Conservation (phyloP, 2,888 invertebrate species). For the Monopis laevigella region DNA sequence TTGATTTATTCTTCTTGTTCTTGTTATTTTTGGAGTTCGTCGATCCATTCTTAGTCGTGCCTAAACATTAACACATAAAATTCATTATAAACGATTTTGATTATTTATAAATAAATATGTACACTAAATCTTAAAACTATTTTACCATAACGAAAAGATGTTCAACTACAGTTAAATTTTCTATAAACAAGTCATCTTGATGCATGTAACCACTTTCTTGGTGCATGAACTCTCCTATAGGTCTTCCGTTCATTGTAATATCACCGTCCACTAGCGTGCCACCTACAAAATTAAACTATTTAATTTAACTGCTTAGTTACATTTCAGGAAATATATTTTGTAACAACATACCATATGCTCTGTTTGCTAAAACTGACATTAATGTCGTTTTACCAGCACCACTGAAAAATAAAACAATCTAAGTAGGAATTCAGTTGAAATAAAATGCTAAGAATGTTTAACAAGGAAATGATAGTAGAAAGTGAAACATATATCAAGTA, state of each 20-base stretch:
- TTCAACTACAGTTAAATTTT: slow-evolving; percentile 85
- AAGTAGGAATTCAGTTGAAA: neutral
- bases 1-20: slow-evolving; percentile 73
- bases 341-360: slow-evolving; percentile 72
- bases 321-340: too few relatives aligned
- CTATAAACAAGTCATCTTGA: slow-evolving; percentile 90
- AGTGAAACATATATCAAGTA: slow-evolving; percentile 2
- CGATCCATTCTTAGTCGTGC: slow-evolving; percentile 83
- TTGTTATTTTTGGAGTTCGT: slow-evolving; percentile 67
- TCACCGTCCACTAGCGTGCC: slow-evolving; percentile 80
- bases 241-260: slow-evolving; percentile 80
- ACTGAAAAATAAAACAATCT: slow-evolving; percentile 50
- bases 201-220: slow-evolving; percentile 89
- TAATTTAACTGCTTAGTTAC: too few relatives aligned
- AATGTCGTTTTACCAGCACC: slow-evolving; percentile 92
- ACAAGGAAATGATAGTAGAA: slow-evolving; percentile 9
- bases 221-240: slow-evolving; percentile 79
- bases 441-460: neutral
- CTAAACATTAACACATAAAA: too few relatives aligned
- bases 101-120: neutral
- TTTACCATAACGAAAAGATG: slow-evolving; percentile 88
- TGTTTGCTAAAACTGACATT: slow-evolving; percentile 83
- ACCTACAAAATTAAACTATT: slow-evolving; percentile 44
- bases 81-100: too few relatives aligned
- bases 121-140: neutral